A percentile compares a stretch with the other conserved stretches of the same genome.
Conservation (phyloP, 1,140 invertebrate species). For the Pogonus chalceus region DNA sequence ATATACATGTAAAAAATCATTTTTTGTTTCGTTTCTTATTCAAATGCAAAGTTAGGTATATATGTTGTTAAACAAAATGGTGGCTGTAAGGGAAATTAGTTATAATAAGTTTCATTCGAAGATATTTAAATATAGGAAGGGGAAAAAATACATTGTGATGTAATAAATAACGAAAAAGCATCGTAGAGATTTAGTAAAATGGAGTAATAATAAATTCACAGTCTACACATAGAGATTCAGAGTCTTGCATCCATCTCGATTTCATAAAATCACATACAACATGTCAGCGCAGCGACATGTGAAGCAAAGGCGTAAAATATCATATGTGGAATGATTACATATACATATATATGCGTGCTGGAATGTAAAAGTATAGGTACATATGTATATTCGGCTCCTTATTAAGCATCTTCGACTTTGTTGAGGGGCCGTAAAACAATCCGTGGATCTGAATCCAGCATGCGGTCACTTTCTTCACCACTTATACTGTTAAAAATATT, state of each 20-base stretch:
- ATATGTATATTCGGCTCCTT: not conserved
- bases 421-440: constrained; percentile 48
- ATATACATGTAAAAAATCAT: no score
- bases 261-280: not conserved
- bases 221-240: constrained; percentile 2
- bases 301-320: constrained; percentile 2
- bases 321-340: constrained; percentile 3
- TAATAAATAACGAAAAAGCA: no score
- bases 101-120: no score
- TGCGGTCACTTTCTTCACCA: constrained; percentile 55
- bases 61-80: no score
- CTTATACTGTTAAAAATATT: constrained; percentile 40
- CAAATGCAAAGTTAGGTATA: no score
- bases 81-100: no score
- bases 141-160: no score
- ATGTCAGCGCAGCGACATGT: not conserved
- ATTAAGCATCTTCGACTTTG: constrained; percentile 3
- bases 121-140: no score
- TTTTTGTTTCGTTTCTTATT: no score
- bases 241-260: not conserved
- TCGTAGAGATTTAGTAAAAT: no score
- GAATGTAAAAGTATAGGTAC: not conserved
- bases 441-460: constrained; percentile 53
- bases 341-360: constrained; percentile 2
- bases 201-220: constrained; percentile 1